Evolutionary conservation across 2,113 vertebrate genomes (phyloP), one percentile per base, ranked within the genome.

Genomic region (Marmota flaviventris): DNA sequence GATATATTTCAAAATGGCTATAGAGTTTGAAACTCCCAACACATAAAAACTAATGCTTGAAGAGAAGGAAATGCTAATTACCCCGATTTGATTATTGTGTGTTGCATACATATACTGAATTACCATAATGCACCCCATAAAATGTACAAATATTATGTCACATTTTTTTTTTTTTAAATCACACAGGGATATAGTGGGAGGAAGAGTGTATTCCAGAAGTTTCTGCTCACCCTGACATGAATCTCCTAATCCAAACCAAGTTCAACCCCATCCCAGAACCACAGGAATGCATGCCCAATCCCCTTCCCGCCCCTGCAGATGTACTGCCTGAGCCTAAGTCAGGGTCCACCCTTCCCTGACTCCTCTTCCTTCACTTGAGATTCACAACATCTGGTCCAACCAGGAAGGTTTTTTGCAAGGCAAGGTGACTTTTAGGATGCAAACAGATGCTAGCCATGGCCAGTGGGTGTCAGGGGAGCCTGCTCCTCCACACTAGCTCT

Each of bases 221-320:
- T 34, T 65, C 39, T 61, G 67, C 29, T 63, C 76, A 75, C 69
- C 42, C 77, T 20, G 34, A 25, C 13, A 27, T 17, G 5, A 27
- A 27, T 72, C 78, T 48, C 67, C 69, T 29, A 22, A 37, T 27
- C 73, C 39, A 73, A 37, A 37, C 24, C 37, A 42, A 82, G 29
- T 22, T 72, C 76, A 72, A 72, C 4, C 8, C 18, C 6, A 75
- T n/a, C 70, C 67, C 13, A 11, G 39, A 63, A 20, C 14, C 69
- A 13, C 20, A 83, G 45, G 16, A 69, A 14, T 8, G 24, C n/a
- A 45, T 42, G 27, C 25, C n/a, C 45, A 27, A 3, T 8, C 25
- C 9, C 34, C 14, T 18, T 5, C 18, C 34, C 5, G 5, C 5
- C 5, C 8, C 0, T 34, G 2, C 29, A 17, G 48, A 16, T 0